Evolutionary conservation across 2,888 invertebrate species (phyloP).

Genomic region (Adelognathus sp.): DNA sequence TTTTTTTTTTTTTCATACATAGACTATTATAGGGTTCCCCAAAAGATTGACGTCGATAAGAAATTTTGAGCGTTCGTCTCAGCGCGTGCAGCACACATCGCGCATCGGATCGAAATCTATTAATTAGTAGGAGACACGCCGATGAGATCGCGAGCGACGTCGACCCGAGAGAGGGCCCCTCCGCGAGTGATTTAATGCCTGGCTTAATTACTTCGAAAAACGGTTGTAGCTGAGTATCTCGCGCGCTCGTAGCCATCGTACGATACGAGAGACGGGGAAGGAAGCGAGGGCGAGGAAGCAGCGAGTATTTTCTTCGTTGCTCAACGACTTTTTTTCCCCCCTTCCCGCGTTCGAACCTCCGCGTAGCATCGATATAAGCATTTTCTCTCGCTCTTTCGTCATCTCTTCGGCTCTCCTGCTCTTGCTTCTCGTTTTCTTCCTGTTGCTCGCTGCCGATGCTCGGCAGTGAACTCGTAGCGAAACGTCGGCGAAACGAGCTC

Average conservation of each 20-base stretch:
- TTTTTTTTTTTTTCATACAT: neutral
- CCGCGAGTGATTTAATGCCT: constrained; percentile 74
- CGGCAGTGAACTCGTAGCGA: constrained; percentile 47
- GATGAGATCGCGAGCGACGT: constrained; percentile 65
- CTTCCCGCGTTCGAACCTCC: constrained; percentile 16
- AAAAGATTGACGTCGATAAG: constrained; percentile 55
- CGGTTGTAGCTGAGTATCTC: constrained; percentile 62
- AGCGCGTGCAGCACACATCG: neutral
- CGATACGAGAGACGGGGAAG: constrained; percentile 41
- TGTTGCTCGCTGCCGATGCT: constrained; percentile 19
- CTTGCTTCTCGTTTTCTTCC: constrained; percentile 18
- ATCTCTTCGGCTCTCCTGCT: neutral
- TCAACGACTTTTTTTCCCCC: constrained; percentile 41
- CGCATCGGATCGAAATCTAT: constrained; percentile 69
- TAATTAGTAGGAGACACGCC: constrained; percentile 72
- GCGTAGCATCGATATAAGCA: constrained; percentile 46
- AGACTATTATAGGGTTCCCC: constrained; percentile 29
- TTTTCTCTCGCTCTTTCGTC: constrained; percentile 29
- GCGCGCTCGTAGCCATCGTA: constrained; percentile 33
- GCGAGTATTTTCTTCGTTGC: constrained; percentile 54
- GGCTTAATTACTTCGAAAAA: constrained; percentile 76
- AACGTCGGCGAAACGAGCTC: constrained; percentile 38
- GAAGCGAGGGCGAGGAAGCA: constrained; percentile 44
- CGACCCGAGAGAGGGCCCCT: constrained; percentile 55
- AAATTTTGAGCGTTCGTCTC: constrained; percentile 52